phyloP scores from a whole-genome alignment of 2,113 vertebrate species.

The Leucosticte australis region DNA sequence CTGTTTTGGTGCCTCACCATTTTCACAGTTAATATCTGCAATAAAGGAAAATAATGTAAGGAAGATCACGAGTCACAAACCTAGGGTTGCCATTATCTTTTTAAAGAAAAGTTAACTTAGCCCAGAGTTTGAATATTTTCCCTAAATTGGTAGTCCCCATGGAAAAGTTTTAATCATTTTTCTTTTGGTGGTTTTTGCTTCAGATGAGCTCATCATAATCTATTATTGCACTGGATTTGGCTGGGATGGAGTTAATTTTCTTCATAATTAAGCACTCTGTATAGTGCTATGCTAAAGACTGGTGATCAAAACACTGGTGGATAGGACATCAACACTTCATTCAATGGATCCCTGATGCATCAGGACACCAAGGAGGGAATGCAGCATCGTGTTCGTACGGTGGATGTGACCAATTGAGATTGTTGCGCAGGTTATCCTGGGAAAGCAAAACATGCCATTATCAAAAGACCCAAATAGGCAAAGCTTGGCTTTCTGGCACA shows the following conservation, averaged over 20 bases:
- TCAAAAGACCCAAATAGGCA: not conserved
- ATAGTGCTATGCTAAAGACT: not conserved
- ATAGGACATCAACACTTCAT: not conserved
- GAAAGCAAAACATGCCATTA: not conserved
- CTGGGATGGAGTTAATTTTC: not conserved
- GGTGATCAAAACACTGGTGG: not conserved
- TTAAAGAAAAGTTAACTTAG: not conserved
- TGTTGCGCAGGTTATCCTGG: not conserved
- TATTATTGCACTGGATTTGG: not conserved
- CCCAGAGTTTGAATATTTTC: not conserved
- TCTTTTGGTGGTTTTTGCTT: not conserved
- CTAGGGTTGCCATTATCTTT: not conserved
- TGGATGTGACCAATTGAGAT: not conserved
- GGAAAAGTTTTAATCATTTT: not conserved
- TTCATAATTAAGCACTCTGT: not conserved
- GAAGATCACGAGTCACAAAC: not conserved
- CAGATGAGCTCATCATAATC: not conserved
- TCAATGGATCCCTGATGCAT: not conserved
- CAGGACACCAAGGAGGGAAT: not conserved
- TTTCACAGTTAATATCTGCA: not conserved
- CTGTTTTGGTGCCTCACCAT: not conserved
- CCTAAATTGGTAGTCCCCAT: not conserved
- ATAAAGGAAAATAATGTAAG: not conserved
- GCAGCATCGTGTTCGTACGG: fast-evolving
- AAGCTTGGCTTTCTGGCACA: not conserved